Conservation (phyloP, 92 coral and sea anemone species). For the Siderastrea siderea region DNA sequence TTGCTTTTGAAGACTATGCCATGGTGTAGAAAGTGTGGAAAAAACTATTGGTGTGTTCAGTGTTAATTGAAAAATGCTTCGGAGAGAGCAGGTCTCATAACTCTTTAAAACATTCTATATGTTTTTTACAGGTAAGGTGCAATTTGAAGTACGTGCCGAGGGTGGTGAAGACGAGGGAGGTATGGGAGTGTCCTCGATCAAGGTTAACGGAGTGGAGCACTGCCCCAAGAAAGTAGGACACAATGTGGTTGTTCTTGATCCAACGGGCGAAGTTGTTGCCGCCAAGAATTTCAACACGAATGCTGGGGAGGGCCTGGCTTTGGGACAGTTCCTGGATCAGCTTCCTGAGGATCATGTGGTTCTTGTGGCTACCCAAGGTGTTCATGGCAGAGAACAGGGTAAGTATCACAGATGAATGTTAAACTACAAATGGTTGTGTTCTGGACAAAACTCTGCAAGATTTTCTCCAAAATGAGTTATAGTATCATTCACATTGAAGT, state of each 20-base stretch:
- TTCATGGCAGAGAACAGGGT: conserved; percentile 86
- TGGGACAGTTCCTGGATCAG: conserved; percentile 90
- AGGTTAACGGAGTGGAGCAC: conserved; percentile 94
- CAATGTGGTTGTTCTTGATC: conserved; percentile 95
- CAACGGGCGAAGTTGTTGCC: conserved; percentile 89
- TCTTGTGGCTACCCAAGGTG: conserved; percentile 92
- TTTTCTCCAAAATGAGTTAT: too few species aligned
- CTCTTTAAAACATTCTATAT: not conserved
- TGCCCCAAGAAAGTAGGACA: conserved; percentile 96
- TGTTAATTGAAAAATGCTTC: too few species aligned
- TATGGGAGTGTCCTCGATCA: conserved; percentile 91
- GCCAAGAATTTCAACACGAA: conserved; percentile 93
- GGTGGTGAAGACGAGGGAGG: conserved; percentile 99
- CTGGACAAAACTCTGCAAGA: too few species aligned
- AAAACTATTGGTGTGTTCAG: too few species aligned
- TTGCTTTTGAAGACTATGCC: too few species aligned
- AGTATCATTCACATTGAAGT: too few species aligned
- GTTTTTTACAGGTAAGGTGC: conserved; percentile 80
- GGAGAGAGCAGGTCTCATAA: too few species aligned
- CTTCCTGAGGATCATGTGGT: conserved; percentile 97
- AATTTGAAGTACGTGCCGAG: conserved; percentile 92
- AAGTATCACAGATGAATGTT: not conserved
- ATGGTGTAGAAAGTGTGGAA: too few species aligned
- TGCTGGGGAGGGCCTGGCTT: conserved; percentile 86
- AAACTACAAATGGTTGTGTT: too few species aligned